A percentile compares a stretch with the other conserved stretches of the same genome.
Evolutionary conservation across 2,797 vertebrate species (phyloP).

Genomic region (Micromesistius poutassou): DNA sequence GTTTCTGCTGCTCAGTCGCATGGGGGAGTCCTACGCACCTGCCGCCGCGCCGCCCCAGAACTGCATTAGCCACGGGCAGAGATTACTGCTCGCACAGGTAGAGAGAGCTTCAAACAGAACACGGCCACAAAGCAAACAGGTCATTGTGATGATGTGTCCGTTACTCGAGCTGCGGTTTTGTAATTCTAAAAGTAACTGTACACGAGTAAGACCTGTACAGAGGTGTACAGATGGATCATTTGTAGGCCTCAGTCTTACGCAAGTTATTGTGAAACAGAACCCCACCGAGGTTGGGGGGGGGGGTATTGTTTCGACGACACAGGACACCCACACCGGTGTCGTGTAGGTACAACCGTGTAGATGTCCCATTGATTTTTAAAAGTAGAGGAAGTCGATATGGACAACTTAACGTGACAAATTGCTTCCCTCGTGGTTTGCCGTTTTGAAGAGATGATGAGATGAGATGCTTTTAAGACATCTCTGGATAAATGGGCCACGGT

Average conservation of each 20-base stretch:
- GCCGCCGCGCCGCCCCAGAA: constrained; percentile 52
- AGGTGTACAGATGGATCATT: neutral
- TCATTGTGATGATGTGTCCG: neutral
- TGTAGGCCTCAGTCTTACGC: neutral
- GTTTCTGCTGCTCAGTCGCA: constrained; percentile 76
- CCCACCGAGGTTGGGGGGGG: too few species aligned
- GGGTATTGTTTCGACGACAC: neutral
- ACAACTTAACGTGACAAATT: constrained; percentile 51
- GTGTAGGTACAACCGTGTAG: neutral
- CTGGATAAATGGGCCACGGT: constrained; percentile 61
- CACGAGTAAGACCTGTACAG: neutral
- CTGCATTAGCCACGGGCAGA: constrained; percentile 62
- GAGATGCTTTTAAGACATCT: constrained; percentile 39
- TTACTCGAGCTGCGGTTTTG: neutral
- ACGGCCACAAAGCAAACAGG: neutral
- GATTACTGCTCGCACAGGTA: constrained; percentile 66
- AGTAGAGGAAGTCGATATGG: constrained; percentile 47
- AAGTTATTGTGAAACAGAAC: neutral
- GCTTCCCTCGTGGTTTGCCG: constrained; percentile 44
- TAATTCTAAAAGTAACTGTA: neutral
- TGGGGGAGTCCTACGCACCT: constrained; percentile 60
- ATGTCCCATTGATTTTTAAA: neutral
- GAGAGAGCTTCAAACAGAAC: constrained; percentile 9
- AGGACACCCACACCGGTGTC: neutral
- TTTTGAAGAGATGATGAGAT: constrained; percentile 32